Evolutionary conservation across 2,113 vertebrate species (phyloP), one percentile per base, ranked within the genome.

Genomic region (Brachypteracias leptosomus): DNA sequence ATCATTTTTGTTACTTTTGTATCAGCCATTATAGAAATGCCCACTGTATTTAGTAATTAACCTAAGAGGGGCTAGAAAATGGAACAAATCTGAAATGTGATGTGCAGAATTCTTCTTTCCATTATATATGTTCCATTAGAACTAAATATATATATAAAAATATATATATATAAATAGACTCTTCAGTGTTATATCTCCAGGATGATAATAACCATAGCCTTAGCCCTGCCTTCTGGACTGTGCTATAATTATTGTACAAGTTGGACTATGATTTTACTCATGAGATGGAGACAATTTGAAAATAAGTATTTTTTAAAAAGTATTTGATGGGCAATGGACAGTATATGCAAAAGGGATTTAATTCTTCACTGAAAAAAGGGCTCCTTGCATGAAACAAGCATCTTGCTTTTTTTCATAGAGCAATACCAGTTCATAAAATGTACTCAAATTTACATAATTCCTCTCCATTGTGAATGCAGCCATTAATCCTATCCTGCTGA

Each of bases 401-500:
- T 79, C 66, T 72, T 92, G 21, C 16, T 88, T 1, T 73, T 66
- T 90, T 85, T 90, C 54, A 47, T 14, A 22, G 40, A 65, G 20
- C 22, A 70, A 58, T 8, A 55, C 17, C 42, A 35, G 31, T 42
- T 72, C 57, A 77, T 77, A 63, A 86, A 84, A 77, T 42, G 8
- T 70, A 28, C 22, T 86, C 31, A 77, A 3, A 47, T 88, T 71
- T 61, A 67, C 3, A 1, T 80, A 25, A 62, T 84, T 83, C 57
- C 16, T 94, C 57, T 92, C n/a, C 57, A 35, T n/a, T 81, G 76
- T 92, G 76, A 89, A 51, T 89, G 42, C 38, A 90, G 40, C 47
- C 57, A 90, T 85, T 97, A 93, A 92, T 91, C 42, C n/a, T 91
- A 6, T 82, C 16, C 52, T 68, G 16, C 13, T 96, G 47, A 81